Evolutionary conservation across 2,888 invertebrate genomes (phyloP).

Genomic region (Oscheius sp.): DNA sequence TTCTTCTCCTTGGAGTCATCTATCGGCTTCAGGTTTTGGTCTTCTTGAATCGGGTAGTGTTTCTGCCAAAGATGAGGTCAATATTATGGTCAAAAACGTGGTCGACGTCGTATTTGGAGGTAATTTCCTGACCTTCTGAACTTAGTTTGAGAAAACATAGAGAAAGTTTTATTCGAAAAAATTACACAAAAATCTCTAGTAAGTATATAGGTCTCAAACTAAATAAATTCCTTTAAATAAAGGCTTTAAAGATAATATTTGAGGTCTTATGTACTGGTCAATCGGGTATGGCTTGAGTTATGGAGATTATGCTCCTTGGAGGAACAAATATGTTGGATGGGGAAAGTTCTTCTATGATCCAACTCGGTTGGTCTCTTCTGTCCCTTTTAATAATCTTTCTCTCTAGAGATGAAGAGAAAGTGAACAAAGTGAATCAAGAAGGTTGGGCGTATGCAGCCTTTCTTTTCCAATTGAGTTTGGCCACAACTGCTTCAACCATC

Average conservation of each 20-base stretch:
- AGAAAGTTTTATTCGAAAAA: no score
- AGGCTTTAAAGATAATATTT: background rate
- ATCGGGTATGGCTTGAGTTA: conserved; percentile 86
- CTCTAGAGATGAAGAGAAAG: background rate
- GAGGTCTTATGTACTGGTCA: conserved; percentile 84
- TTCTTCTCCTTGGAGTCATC: background rate
- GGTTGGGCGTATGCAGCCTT: conserved; percentile 68
- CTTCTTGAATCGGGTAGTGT: conserved; percentile 67
- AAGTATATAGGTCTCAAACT: no score
- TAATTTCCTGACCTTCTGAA: no score
- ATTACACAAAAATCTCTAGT: no score
- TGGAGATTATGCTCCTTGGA: conserved; percentile 51
- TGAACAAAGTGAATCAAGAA: conserved; percentile 59
- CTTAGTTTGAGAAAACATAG: no score
- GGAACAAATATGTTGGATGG: conserved; percentile 64
- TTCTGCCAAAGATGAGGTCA: conserved; percentile 67
- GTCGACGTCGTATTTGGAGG: conserved; percentile 88
- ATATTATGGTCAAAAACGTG: conserved; percentile 87
- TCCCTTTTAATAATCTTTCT: no score
- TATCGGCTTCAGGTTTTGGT: conserved; percentile 59
- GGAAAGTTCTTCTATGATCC: conserved; percentile 68
- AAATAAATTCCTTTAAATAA: background rate
- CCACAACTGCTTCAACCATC: conserved; percentile 68
- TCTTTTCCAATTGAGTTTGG: conserved; percentile 64
- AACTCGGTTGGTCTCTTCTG: conserved; percentile 34